A percentile compares a stretch with the other conserved stretches of the same genome.
Conservation (phyloP, 1,140 invertebrate genomes). For the Bombus soroeensis region DNA sequence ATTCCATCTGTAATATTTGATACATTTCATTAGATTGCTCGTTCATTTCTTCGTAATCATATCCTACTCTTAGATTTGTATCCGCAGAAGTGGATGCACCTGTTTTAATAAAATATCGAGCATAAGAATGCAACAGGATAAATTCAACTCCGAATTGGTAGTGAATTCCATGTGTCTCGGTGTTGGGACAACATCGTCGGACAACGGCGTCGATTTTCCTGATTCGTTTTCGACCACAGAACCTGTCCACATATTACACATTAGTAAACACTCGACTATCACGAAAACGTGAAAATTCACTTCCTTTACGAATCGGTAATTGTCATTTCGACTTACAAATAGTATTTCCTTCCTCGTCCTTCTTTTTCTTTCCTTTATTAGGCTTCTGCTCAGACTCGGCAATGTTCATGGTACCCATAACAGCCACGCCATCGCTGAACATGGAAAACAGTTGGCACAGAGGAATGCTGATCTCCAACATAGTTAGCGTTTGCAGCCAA, state of each 20-base stretch:
- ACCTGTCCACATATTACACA: constrained; percentile 74
- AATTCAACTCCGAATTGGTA: constrained; percentile 88
- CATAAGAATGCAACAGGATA: constrained; percentile 98
- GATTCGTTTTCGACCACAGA: constrained; percentile 88
- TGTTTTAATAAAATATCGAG: constrained; percentile 97
- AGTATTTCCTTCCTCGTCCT: constrained; percentile 74
- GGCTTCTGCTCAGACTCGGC: constrained; percentile 81
- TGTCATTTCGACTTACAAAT: constrained; percentile 82
- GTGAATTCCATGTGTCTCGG: constrained; percentile 85
- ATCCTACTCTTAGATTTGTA: too few relatives aligned
- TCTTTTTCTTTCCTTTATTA: constrained; percentile 78
- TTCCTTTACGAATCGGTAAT: not conserved
- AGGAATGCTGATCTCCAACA: constrained; percentile 95
- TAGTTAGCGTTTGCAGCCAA: constrained; percentile 97
- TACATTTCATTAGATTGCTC: not conserved
- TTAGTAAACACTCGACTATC: not conserved
- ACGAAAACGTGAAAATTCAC: not conserved
- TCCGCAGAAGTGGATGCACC: constrained; percentile 79
- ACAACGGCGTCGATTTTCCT: constrained; percentile 87
- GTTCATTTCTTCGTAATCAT: not conserved
- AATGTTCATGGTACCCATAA: constrained; percentile 84
- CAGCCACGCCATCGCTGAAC: constrained; percentile 91
- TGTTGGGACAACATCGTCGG: constrained; percentile 87
- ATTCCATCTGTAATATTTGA: constrained; percentile 88
- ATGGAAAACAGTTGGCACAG: constrained; percentile 93